phyloP scores from a whole-genome alignment of 1,140 invertebrate species.

The Dryas iulia region DNA sequence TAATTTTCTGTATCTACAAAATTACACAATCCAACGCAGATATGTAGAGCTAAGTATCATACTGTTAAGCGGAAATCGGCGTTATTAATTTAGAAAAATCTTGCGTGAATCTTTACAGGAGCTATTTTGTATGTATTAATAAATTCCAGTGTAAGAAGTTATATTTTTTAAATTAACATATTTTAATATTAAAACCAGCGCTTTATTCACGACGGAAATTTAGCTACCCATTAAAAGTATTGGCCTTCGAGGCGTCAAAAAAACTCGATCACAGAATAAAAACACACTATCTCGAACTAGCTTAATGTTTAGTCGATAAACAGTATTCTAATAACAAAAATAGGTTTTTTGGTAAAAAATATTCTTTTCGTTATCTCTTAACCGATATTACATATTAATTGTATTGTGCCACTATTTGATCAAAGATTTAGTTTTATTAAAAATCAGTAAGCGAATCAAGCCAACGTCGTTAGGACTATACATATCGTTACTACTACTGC shows the following conservation, averaged over 20 bases:
- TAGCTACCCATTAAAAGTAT: conserved; percentile 20
- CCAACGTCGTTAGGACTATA: conserved; percentile 12
- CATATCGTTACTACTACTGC: conserved; percentile 4
- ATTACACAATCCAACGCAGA: conserved; percentile 49
- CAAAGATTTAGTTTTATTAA: conserved; percentile 28
- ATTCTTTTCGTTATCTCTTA: conserved; percentile 59
- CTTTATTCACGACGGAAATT: conserved; percentile 17
- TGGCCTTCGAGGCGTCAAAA: conserved; percentile 55
- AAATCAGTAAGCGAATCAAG: conserved; percentile 2
- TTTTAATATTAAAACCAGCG: too few relatives aligned
- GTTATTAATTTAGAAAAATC: background rate
- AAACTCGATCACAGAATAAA: conserved; percentile 70
- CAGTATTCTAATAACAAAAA: conserved; percentile 75
- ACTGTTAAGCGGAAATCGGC: conserved; percentile 18
- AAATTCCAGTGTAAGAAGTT: background rate
- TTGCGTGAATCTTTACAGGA: conserved; percentile 15
- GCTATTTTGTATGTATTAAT: conserved; percentile 6
- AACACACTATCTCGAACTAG: conserved; percentile 61
- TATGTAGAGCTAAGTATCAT: conserved; percentile 56
- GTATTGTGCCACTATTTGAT: conserved; percentile 61
- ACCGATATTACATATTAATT: conserved; percentile 48
- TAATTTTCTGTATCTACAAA: conserved; percentile 47
- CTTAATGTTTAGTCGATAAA: conserved; percentile 60
- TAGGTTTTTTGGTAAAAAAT: conserved; percentile 71
- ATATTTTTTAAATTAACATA: background rate